Base-by-base conservation (phyloP, 1,140 invertebrate genomes). In the Glossosoma conforme region DNA sequence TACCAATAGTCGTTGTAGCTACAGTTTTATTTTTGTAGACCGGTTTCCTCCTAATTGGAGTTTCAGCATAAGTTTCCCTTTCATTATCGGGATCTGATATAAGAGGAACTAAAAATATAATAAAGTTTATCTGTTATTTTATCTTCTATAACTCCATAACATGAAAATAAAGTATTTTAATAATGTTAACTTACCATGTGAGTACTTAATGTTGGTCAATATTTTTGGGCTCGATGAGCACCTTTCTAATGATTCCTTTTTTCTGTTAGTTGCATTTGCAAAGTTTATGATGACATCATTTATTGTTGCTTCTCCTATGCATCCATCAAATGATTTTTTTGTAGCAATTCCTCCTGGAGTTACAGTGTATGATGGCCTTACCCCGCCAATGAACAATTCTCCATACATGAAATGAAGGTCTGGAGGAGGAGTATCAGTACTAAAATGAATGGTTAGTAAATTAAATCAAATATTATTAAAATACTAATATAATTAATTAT, bases 231-330 rank as follows among this genome's bases (percentile, higher is more conserved):
- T 61, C 17, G 60, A 56, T 8, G 60, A 58, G 53, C 87, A 93
- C 25, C 80, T 83, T 36, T 83, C 84, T 17, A 93, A 67, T 5
- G 79, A 75, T 30, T 82, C 85, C 46, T 80, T 77, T 19, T 71
- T 69, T 50, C 67, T 77, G 47, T 89, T 79, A 0, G 76, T 78
- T 0, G 84, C 76, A 52, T 83, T 82, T 1, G 86, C 87, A 67
- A 95, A 93, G 63, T 94, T 92, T 17, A 92, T 76, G 28, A 91
- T 82, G 38, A 74, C 75, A n/a, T 85, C 84, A 62, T 94, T 93
- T 1, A 94, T 68, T 0, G 87, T 93, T 0, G 87, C 83, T 65
- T 97, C 92, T 15, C 86, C 86, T 36, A 97, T 83, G 62, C 92
- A 96, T 1, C 93, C 93, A 43, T 78, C 70, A 59, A 93, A 93